Percentiles rank a stretch among this genome's conserved stretches.
Evolutionary conservation across 2,888 invertebrate genomes (phyloP).

Genomic region (Epinotia ramella): DNA sequence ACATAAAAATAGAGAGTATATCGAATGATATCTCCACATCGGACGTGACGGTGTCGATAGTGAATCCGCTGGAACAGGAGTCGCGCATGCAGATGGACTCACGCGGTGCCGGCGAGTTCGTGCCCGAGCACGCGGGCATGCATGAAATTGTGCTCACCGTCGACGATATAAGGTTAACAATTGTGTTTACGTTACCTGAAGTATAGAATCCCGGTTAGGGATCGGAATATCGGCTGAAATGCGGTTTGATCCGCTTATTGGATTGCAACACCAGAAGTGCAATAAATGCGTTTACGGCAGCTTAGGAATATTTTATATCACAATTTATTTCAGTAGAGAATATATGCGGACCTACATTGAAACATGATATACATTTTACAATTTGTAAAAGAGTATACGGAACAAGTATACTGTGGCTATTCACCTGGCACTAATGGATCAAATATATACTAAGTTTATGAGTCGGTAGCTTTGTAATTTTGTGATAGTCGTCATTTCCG

Average conservation of each 20-base stretch:
- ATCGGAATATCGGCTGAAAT: constrained; percentile 39
- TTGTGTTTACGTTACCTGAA: background rate
- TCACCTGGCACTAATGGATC: no score
- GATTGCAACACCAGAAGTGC: constrained; percentile 15
- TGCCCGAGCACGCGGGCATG: constrained; percentile 96
- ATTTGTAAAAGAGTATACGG: no score
- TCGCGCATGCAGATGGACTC: constrained; percentile 87
- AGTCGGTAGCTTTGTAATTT: no score
- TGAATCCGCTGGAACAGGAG: constrained; percentile 90
- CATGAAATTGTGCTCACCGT: constrained; percentile 91
- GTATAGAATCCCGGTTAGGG: background rate
- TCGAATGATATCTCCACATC: constrained; percentile 88
- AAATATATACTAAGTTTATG: no score
- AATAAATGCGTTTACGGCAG: background rate
- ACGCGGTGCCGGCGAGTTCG: constrained; percentile 92
- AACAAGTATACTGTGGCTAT: no score
- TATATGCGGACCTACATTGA: no score
- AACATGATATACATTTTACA: no score
- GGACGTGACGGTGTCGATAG: constrained; percentile 90
- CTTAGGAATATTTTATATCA: no score
- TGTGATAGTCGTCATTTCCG: no score
- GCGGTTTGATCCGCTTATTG: constrained; percentile 15
- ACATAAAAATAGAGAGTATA: constrained; percentile 91
- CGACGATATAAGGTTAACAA: constrained; percentile 83
- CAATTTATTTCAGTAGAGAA: no score